Evolutionary conservation across 2,113 vertebrate species (phyloP).

Genomic region (Malurus elegans): DNA sequence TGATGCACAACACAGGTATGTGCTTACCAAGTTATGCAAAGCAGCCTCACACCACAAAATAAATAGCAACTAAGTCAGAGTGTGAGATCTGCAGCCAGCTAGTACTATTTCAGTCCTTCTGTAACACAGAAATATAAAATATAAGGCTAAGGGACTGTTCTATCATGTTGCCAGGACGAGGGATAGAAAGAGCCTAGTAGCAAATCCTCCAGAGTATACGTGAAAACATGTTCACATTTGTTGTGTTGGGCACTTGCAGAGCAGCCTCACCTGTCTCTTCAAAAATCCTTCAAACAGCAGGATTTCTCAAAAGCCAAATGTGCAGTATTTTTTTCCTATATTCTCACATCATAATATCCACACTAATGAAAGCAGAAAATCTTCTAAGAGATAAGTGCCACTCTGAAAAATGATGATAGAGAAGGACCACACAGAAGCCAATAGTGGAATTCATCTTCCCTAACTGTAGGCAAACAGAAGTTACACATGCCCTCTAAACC

Average conservation of each 20-base stretch:
- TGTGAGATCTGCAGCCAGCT: background rate
- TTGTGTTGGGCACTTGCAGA: background rate
- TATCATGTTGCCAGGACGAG: background rate
- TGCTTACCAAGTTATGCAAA: background rate
- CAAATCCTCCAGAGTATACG: background rate
- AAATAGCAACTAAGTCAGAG: background rate
- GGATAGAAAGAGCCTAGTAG: background rate
- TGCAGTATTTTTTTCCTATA: background rate
- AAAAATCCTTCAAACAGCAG: background rate
- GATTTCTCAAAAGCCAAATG: background rate
- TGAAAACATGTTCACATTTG: fast-evolving
- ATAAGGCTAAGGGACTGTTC: background rate
- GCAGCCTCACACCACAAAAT: background rate
- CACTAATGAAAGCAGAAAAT: background rate
- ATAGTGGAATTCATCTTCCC: background rate
- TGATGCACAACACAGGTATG: background rate
- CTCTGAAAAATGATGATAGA: background rate
- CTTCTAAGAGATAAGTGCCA: background rate
- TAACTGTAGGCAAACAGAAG: background rate
- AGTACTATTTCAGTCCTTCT: background rate
- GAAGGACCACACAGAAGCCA: background rate
- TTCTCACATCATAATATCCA: background rate
- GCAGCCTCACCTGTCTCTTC: background rate
- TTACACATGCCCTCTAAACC: background rate
- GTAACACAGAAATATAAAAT: background rate